phyloP scores from a whole-genome alignment of 1,140 invertebrate species.

The Psilanteris sp. region DNA sequence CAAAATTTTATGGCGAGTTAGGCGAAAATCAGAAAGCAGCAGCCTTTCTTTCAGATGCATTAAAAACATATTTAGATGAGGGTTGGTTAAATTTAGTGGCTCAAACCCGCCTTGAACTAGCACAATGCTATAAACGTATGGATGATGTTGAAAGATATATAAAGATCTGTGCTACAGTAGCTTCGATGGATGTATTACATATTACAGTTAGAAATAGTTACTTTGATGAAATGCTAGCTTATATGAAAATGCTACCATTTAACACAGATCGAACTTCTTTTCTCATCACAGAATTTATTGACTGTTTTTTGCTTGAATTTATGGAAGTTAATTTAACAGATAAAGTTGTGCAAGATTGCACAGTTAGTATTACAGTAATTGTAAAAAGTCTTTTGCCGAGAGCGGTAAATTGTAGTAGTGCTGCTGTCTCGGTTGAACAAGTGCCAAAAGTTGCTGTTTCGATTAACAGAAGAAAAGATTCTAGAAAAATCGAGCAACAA shows the following conservation, averaged over 20 bases:
- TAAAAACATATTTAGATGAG: slow-evolving; percentile 92
- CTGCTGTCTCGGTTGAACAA: slow-evolving; percentile 80
- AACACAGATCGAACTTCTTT: slow-evolving; percentile 66
- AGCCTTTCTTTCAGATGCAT: slow-evolving; percentile 91
- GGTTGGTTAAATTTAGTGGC: slow-evolving; percentile 91
- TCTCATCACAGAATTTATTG: slow-evolving; percentile 71
- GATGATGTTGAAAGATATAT: slow-evolving; percentile 87
- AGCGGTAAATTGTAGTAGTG: slow-evolving; percentile 79
- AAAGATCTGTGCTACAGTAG: slow-evolving; percentile 88
- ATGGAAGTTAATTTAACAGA: slow-evolving; percentile 80
- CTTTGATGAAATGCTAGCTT: slow-evolving; percentile 87
- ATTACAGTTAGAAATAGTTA: slow-evolving; percentile 87
- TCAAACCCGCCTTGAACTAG: slow-evolving; percentile 90
- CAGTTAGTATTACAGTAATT: slow-evolving; percentile 81
- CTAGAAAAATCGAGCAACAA: slow-evolving; percentile 63
- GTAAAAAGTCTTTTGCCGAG: slow-evolving; percentile 83
- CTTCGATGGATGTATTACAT: slow-evolving; percentile 86
- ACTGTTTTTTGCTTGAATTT: slow-evolving; percentile 78
- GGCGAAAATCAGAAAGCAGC: slow-evolving; percentile 93
- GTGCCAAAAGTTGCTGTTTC: slow-evolving; percentile 64
- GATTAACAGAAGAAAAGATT: slow-evolving; percentile 63
- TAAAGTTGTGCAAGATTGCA: slow-evolving; percentile 81
- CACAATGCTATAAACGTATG: slow-evolving; percentile 90
- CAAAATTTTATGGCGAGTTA: slow-evolving; percentile 92
- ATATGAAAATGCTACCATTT: slow-evolving; percentile 81